Conservation (phyloP, 2,888 invertebrate species). For the Dastarcus helophoroides region DNA sequence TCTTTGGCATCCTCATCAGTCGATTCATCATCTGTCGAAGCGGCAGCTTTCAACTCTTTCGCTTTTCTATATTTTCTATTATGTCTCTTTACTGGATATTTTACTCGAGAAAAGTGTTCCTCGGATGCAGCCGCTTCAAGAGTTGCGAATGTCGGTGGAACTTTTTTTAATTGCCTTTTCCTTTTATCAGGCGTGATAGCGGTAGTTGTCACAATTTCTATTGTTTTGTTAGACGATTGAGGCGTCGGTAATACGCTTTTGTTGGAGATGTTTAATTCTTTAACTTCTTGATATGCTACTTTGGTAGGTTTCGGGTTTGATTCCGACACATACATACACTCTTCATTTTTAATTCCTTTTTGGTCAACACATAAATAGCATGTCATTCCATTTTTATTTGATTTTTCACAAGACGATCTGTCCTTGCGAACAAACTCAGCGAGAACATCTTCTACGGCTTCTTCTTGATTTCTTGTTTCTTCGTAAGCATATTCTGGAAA, state of each 20-base stretch:
- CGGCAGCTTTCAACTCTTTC: constrained; percentile 26
- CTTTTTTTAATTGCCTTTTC: no score
- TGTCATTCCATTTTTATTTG: constrained; percentile 62
- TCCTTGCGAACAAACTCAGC: constrained; percentile 65
- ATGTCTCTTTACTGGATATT: no score
- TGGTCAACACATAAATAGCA: constrained; percentile 63
- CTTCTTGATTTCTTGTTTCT: constrained; percentile 32
- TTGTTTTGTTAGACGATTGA: no score
- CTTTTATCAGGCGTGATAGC: no score
- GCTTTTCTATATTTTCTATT: no score
- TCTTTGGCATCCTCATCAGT: no score
- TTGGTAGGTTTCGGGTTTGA: constrained; percentile 53
- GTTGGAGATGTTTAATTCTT: no score
- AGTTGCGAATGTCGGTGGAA: no score
- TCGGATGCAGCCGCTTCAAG: no score
- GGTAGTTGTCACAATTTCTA: no score
- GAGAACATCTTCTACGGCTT: constrained; percentile 57
- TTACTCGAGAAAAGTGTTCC: no score
- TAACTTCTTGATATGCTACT: constrained; percentile 55
- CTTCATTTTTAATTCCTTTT: constrained; percentile 60
- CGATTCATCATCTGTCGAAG: constrained; percentile 33
- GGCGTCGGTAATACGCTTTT: no score
- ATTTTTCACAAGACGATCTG: constrained; percentile 58
- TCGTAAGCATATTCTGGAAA: constrained; percentile 35
- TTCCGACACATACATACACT: constrained; percentile 66